Base-by-base conservation (phyloP, 1,140 invertebrate genomes). In the Battus philenor region DNA sequence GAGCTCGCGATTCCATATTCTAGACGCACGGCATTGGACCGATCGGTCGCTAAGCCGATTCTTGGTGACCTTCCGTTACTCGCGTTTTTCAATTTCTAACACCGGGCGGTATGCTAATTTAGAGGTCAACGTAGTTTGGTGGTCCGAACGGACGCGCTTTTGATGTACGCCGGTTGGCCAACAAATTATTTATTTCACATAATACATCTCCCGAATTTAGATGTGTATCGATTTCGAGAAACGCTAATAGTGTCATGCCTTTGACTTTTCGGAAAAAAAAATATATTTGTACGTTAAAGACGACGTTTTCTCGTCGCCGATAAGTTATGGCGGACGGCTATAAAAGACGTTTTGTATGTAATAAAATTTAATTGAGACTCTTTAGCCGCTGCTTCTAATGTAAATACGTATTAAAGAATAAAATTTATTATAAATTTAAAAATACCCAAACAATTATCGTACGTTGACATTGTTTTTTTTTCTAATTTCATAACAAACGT, bases 191-290 rank as follows among this genome's bases (percentile, higher is more conserved):
- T 73, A 69, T 76, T 74, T 67, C 69, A 64, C 64, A 73, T 73
- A 70, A 74, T 26, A 74, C 54, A 61, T 56, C 59, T 56, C 39
- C 54, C 56, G 53, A 55, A 68, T 81, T 78, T 63, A 75, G 73
- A 79, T 81, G 50, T 81, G 73, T 75, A 75, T 75, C 70, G 64
- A 50, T 76, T 73, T 80, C 58, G 65, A 75, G 58, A 75, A 81
- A 67, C 69, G 62, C 65, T 73, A 73, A 78, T 78, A 76, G 63
- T 68, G 63, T 68, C 66, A 74, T 59, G 53, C 38, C 10, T 10
- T 29, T 27, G 20, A 12, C 12, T 38, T 38, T 17, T 10, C 2
- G 11, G 2, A n/a, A 7, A 34, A 18, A n/a, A 20, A 34, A 4
- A 30, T 12, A 16, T 15, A 7, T 36, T 11, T 36, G 16, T 10